Base-by-base conservation (phyloP, 2,113 vertebrate genomes). In the Morone saxatilis region DNA sequence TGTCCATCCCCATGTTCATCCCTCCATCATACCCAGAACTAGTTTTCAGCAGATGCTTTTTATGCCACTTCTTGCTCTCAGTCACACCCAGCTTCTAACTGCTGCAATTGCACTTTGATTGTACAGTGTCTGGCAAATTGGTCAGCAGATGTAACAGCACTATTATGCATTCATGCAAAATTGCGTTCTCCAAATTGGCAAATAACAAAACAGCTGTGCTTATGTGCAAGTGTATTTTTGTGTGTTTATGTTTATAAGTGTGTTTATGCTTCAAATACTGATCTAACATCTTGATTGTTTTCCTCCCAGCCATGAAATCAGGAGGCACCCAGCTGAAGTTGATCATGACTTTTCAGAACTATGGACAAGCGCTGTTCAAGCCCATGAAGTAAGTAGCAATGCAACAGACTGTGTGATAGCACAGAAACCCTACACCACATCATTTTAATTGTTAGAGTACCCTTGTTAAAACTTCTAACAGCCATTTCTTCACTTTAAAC, bases 331-430 rank as follows among this genome's bases (percentile, higher is more conserved):
- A 99, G 88, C 96, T 99, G 84, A 99, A 99, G 94, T 94, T 99
- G 90, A 97, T 99, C 95, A 97, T 99, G 97, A 98, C 98, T 40
- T 99, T 99, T 96, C 97, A 98, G 94, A 99, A 99, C 91, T 99
- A 99, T 0, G 98, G 98, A 77, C 98, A 99, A 87, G 95, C 94
- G 0, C 91, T 96, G 62, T 96, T 96, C 93, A 96, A 96, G 80
- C 98, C 98, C 20, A 99, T 99, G 98, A 99, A 99, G 98, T 99
- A 95, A 98, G 98, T 97, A 25, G 54, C 59, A 76, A 57, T 16
- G 6, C 10, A 63, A 10, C 36, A 47, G 63, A 36, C 50, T 31
- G 3, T 63, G 63, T 47, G 65, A 76, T 2, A 80, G 69, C 25
- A 59, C 25, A 67, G 11, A 38, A 41, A 9, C 16, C 56, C 50